Evolutionary conservation across 1,140 invertebrate genomes (phyloP).

Genomic region (Episyrphus balteatus): DNA sequence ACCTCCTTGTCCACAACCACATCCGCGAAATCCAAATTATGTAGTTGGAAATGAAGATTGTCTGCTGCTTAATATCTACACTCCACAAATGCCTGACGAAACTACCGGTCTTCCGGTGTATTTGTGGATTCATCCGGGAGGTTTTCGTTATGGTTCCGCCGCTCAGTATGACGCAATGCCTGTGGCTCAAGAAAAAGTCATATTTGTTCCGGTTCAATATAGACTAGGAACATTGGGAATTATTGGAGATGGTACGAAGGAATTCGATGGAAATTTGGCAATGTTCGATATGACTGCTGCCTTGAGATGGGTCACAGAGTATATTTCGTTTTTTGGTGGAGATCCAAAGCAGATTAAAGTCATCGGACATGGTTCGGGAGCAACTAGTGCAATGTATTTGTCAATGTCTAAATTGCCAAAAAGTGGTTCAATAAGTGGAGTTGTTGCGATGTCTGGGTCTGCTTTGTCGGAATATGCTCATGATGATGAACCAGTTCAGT

Average conservation of each 20-base stretch:
- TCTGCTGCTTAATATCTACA: constrained; percentile 65
- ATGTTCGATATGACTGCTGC: constrained; percentile 58
- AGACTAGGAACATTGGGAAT: constrained; percentile 69
- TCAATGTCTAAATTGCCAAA: constrained; percentile 39
- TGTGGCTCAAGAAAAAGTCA: constrained; percentile 50
- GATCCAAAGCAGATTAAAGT: constrained; percentile 51
- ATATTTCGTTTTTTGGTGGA: constrained; percentile 58
- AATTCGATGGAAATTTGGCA: constrained; percentile 58
- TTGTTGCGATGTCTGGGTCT: constrained; percentile 57
- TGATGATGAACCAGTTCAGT: constrained; percentile 43
- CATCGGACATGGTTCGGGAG: constrained; percentile 57
- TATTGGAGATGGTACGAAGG: constrained; percentile 50
- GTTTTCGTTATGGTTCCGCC: constrained; percentile 51
- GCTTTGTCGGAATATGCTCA: constrained; percentile 50
- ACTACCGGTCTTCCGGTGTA: constrained; percentile 44
- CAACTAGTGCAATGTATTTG: constrained; percentile 46
- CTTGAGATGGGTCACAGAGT: constrained; percentile 51
- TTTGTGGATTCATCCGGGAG: constrained; percentile 52
- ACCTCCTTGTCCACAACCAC: constrained; percentile 45
- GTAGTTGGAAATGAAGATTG: constrained; percentile 59
- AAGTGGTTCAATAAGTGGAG: constrained; percentile 42
- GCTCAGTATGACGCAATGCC: constrained; percentile 50
- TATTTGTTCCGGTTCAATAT: constrained; percentile 73
- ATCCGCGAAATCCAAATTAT: constrained; percentile 24
- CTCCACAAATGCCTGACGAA: constrained; percentile 48